Base-by-base conservation (phyloP, 2,888 invertebrate genomes). In the Drosophila niveifrons region DNA sequence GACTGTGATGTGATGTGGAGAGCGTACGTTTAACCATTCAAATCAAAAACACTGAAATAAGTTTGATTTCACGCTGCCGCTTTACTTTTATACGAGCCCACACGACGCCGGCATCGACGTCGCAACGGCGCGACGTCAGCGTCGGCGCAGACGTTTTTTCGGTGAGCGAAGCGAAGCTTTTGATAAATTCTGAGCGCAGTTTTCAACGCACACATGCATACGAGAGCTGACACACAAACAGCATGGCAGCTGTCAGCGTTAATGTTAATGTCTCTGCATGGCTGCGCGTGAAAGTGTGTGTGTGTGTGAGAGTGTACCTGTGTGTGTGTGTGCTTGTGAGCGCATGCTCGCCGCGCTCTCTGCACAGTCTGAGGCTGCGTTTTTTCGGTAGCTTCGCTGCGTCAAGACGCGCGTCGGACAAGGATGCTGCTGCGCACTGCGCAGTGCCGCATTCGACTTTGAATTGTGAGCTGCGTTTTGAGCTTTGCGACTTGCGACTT, bases 31-130 rank as follows among this genome's bases (percentile, higher is more conserved):
- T 88, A 82, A 82, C 81, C 90, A 84, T 88, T 91, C 83, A 90
- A 90, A 91, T 90, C 90, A 89, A 91, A 92, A 91, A 91, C 89
- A 92, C 92, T 90, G 91, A 91, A 92, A 91, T 92, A 92, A 91
- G 91, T 91, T 91, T 89, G 79, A 88, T 88, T 89, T 88, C 86
- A 90, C 85, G 87, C 78, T 82, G 88, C 73, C 88, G 90, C 90
- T 90, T 90, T 90, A 89, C 90, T 92, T 92, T 92, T 92, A 92
- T 92, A 92, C 80, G 91, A 86, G 64, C 68, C 70, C 68, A 61
- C 58, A 61, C 44, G 66, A 44, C 69, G 68, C 17, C 48, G 43
- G 31, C 75, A 64, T 36, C 66, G 66, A 23, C 51, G 50, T 29
- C 71, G 62, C 39, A 43, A 47, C 53, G 67, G n/a, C n/a, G 13